These are phyloP conservation scores for Trinorchestia longiramus DNA, from an alignment of 1,140 invertebrate genomes.

Conservation along the genomic window DNA sequence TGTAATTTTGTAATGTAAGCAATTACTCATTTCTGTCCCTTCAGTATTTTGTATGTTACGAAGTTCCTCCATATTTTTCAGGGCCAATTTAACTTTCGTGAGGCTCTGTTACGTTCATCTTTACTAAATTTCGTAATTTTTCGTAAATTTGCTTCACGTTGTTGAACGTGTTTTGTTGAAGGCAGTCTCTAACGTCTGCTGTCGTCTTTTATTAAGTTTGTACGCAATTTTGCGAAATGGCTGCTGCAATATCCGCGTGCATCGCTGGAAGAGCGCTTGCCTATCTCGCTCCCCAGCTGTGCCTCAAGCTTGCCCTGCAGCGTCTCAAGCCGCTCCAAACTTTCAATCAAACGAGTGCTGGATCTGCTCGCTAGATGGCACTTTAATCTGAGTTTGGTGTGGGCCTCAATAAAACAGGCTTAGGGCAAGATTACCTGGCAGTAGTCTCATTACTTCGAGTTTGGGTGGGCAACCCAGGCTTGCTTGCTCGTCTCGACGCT, in stretches of 20 bases:
- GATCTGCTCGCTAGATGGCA: constrained; percentile 53
- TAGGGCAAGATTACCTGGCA: constrained; percentile 40
- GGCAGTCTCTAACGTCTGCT: background rate
- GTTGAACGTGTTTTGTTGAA: background rate
- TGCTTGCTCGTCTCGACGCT: background rate
- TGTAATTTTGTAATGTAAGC: too few relatives aligned
- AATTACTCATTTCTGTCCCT: background rate
- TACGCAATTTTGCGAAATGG: constrained; percentile 34
- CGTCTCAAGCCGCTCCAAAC: background rate
- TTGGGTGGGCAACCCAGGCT: background rate
- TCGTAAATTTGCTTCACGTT: background rate
- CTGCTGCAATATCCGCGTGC: background rate
- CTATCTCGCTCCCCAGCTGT: constrained; percentile 20
- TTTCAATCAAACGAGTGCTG: constrained; percentile 54
- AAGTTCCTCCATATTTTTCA: background rate
- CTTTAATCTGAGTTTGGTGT: constrained; percentile 54
- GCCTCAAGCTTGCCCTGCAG: background rate
- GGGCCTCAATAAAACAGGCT: constrained; percentile 51
- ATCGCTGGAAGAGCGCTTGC: background rate
- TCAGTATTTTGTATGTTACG: too few relatives aligned
- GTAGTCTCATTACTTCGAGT: constrained; percentile 29
- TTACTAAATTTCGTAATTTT: background rate
- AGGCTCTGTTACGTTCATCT: background rate
- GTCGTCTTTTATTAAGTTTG: constrained; percentile 13
- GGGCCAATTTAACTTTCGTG: background rate